Base-by-base conservation (phyloP, 2,888 invertebrate species). In the Lydus trimaculatus region DNA sequence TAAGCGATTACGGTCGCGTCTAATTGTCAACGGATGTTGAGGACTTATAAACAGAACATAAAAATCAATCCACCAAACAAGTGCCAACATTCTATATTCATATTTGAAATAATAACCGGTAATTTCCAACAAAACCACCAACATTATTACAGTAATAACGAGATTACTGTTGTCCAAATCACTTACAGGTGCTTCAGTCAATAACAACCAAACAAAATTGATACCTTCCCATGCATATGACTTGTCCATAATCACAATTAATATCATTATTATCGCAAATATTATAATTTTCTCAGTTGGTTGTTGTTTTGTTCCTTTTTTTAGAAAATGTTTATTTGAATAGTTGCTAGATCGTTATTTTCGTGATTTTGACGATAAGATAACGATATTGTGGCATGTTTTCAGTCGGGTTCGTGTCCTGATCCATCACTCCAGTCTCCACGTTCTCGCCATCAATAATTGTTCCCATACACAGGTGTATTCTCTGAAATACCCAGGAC, bases 381-480 rank as follows among this genome's bases (percentile, higher is more conserved):
- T 52, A 52, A 52, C 52, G 52, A 52, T 52, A 52, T 52, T 52
- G 52, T 52, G 52, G 52, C 52, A 52, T 52, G 52, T 52, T 52
- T 25, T 52, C 25, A 25, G 20, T 52, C 25, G 20, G 61, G 58
- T 60, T 60, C 61, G 61, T 52, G 58, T 52, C 58, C 65, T 71
- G 67, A 75, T 75, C 75, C 69, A 68, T 71, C 73, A 72, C 70
- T 74, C 73, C 72, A 62, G 67, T 72, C 67, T 71, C 63, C 61
- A 69, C 60, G 63, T 58, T 62, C 63, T 67, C 63, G 67, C 73
- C 74, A 79, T 78, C 76, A 76, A 76, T 77, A 77, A 75, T 71
- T 65, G 61, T 61, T 31, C 63, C 62, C 66, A 61, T 70, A 73
- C 73, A 75, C 73, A 75, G 73, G 72, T 76, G 74, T 69, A 73